Evolutionary conservation across 2,888 invertebrate genomes (phyloP).

Genomic region (Tachina lurida): DNA sequence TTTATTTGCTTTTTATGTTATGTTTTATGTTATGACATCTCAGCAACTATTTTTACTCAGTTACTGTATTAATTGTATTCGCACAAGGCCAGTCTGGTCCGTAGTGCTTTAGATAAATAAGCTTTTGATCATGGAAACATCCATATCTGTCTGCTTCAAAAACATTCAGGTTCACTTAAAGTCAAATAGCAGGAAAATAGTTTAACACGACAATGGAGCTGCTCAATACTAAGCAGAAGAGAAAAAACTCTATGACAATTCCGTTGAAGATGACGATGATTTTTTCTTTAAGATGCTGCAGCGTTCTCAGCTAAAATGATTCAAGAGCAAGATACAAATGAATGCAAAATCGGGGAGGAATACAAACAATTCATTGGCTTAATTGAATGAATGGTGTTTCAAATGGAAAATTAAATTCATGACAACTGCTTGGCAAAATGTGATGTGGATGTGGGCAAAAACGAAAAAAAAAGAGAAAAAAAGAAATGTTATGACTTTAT

Average conservation of each 20-base stretch:
- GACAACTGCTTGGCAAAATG: conserved; percentile 70
- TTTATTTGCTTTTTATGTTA: neutral
- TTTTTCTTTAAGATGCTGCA: conserved; percentile 41
- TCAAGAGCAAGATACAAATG: conserved; percentile 5
- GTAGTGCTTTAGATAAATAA: too few species aligned
- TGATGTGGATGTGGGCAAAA: conserved; percentile 57
- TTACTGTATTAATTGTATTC: too few species aligned
- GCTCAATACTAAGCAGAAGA: neutral
- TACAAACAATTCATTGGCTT: conserved; percentile 79
- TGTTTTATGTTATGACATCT: neutral
- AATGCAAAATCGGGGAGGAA: conserved; percentile 38
- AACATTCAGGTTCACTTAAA: conserved; percentile 65
- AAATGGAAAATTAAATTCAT: conserved; percentile 80
- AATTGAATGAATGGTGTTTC: conserved; percentile 81
- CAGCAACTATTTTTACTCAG: too few species aligned
- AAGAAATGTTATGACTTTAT: conserved; percentile 68
- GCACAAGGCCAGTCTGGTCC: neutral
- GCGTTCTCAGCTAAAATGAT: conserved; percentile 13
- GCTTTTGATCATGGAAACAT: conserved; percentile 4
- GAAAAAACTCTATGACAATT: conserved; percentile 2
- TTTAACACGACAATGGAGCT: conserved; percentile 59
- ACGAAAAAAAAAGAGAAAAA: conserved; percentile 33
- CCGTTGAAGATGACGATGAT: conserved; percentile 10
- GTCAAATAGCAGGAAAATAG: conserved; percentile 69
- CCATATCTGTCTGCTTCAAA: conserved; percentile 46